Base-by-base conservation (phyloP, 2,888 invertebrate species). In the Cylloceria caligata region DNA sequence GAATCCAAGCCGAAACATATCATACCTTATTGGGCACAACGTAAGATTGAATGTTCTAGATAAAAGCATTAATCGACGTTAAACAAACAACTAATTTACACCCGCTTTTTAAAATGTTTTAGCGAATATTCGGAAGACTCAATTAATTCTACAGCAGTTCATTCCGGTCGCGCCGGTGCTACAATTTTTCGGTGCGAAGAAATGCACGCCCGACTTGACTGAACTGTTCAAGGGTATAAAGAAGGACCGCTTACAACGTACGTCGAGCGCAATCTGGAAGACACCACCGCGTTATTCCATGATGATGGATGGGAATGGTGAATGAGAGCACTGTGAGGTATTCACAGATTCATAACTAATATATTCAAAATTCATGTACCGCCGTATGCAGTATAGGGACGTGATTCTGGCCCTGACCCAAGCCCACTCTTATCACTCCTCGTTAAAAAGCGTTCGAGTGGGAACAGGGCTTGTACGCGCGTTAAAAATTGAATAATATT, bases 221-320 rank as follows among this genome's bases (percentile, higher is more conserved):
- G 94, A 94, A 82, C 94, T 97, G 64, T 97, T 97, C 93, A 95
- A 95, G 45, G 93, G 93, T 81, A 96, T 96, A 84, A 95, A 96
- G 91, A 94, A 95, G 65, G 93, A 93, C 62, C 93, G 94, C 49
- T 93, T 96, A 87, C 95, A 95, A 91, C 94, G 96, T 52, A 96
- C 96, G 47, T 96, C 96, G 0, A 96, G 96, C 87, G 96, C 96
- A 52, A 94, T 95, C 72, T 97, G 97, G 97, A 94, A 95, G 85
- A 95, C 95, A 9, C 96, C 96, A 60, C 96, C 96, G 0, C 92
- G 95, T 55, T 95, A 94, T 89, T 94, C 95, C 2, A 93, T 94
- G 88, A 92, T 95, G 89, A 85, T 88, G 57, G 83, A 84, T 36
- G 67, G 47, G n/a, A 21, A 11, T 0, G 16, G 21, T 13, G 47